phyloP scores from a whole-genome alignment of 2,888 invertebrate species.

The Merodon equestris region DNA sequence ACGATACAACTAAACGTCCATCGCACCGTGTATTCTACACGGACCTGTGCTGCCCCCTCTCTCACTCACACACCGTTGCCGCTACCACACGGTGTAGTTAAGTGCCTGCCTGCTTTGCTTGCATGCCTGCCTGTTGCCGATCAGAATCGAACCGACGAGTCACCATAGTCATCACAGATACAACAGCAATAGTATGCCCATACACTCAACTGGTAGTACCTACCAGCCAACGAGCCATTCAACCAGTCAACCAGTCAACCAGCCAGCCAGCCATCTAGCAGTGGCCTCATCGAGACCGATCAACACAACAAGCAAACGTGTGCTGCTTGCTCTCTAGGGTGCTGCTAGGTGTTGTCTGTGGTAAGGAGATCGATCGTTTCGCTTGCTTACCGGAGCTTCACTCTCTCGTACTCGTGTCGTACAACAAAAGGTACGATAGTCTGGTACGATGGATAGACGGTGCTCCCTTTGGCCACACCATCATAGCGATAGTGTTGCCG shows the following conservation, averaged over 20 bases:
- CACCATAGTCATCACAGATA: conserved; percentile 9
- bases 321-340: too few species aligned
- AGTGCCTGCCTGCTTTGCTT: conserved; percentile 26
- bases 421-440: too few species aligned
- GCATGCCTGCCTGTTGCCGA: conserved; percentile 4
- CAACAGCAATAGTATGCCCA: conserved; percentile 5
- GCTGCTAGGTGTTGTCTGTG: background rate
- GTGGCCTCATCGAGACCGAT: conserved; percentile 9
- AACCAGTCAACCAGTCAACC: background rate
- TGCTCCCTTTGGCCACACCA: too few species aligned
- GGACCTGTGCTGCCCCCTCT: conserved; percentile 77
- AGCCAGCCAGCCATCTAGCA: background rate
- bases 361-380: conserved; percentile 10
- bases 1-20: conserved; percentile 79
- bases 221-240: too few species aligned
- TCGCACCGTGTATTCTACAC: conserved; percentile 78
- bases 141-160: conserved; percentile 45
- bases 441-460: too few species aligned
- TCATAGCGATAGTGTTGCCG: background rate
- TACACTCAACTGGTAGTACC: background rate
- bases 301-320: conserved; percentile 25
- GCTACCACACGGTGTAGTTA: background rate
- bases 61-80: conserved; percentile 64
- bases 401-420: background rate
- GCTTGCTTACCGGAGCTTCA: conserved; percentile 28